Percentiles rank a stretch among this genome's conserved stretches.
These are phyloP conservation scores for Styela clava DNA, from an alignment of 23 tunicate species.

Conservation along the genomic window DNA sequence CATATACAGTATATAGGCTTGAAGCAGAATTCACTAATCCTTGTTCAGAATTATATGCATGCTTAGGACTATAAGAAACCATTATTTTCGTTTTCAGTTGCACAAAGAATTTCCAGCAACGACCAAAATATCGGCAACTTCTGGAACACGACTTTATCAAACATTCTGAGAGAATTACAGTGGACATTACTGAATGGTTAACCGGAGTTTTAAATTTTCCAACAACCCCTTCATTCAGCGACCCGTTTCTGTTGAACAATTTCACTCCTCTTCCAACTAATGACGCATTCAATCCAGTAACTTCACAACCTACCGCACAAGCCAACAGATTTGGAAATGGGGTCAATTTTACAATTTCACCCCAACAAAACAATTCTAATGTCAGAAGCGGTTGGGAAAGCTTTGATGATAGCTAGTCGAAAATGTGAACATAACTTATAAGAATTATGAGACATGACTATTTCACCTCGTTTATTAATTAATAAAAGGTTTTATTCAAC, in stretches of 20 bases:
- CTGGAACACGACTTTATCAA: slow-evolving; percentile 68
- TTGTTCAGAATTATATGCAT: no score
- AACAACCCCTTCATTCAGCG: slow-evolving; percentile 1
- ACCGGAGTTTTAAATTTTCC: slow-evolving; percentile 6
- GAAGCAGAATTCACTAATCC: no score
- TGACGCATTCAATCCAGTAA: background rate
- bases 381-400: background rate
- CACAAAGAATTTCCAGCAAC: slow-evolving; percentile 57
- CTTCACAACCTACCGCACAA: background rate
- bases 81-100: slow-evolving; percentile 83
- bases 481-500: no score
- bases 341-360: background rate
- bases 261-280: background rate
- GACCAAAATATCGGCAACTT: slow-evolving; percentile 93
- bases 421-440: no score
- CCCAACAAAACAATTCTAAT: background rate
- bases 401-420: background rate
- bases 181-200: slow-evolving; percentile 67
- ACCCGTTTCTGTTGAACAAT: background rate
- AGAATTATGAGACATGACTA: no score
- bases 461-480: no score
- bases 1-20: no score
- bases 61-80: no score
- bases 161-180: slow-evolving; percentile 32
- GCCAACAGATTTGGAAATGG: background rate